Percentiles rank a stretch among this genome's conserved stretches.
Conservation (phyloP, 2,113 vertebrate genomes). For the Elephantulus edwardii region DNA sequence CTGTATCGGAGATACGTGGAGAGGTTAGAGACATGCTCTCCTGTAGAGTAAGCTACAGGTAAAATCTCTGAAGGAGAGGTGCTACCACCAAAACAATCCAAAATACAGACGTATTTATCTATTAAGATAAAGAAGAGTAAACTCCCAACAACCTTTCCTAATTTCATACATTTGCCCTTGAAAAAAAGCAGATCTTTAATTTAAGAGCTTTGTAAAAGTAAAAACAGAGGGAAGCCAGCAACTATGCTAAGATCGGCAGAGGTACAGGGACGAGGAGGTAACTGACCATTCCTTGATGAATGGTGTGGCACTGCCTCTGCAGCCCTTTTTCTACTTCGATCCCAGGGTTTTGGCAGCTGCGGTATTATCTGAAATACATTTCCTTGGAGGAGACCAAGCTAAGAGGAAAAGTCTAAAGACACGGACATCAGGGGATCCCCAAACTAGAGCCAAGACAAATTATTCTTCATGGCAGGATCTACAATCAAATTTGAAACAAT, state of each 20-base stretch:
- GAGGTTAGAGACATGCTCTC: not conserved
- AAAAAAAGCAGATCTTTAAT: not conserved
- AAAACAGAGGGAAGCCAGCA: not conserved
- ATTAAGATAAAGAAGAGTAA: not conserved
- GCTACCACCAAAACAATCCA: not conserved
- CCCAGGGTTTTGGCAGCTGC: not conserved
- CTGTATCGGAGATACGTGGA: not conserved
- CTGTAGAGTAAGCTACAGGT: rapidly evolving
- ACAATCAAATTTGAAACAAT: not conserved
- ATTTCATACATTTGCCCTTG: not conserved
- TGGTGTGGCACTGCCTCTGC: not conserved
- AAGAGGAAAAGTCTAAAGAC: not conserved
- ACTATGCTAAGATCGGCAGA: not conserved
- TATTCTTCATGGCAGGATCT: not conserved
- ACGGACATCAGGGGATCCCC: not conserved
- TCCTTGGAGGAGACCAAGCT: not conserved
- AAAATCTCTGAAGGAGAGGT: not conserved
- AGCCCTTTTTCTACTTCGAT: not conserved
- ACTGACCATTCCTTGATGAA: not conserved
- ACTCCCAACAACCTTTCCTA: not conserved
- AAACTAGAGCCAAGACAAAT: not conserved
- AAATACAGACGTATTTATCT: too few species aligned
- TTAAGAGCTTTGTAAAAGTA: not conserved
- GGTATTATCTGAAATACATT: not conserved
- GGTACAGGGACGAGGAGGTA: not conserved